A percentile compares a stretch with the other conserved stretches of the same genome.
These are phyloP conservation scores for Acinonyx jubatus DNA, from an alignment of 2,113 vertebrate genomes.

Conservation along the genomic window DNA sequence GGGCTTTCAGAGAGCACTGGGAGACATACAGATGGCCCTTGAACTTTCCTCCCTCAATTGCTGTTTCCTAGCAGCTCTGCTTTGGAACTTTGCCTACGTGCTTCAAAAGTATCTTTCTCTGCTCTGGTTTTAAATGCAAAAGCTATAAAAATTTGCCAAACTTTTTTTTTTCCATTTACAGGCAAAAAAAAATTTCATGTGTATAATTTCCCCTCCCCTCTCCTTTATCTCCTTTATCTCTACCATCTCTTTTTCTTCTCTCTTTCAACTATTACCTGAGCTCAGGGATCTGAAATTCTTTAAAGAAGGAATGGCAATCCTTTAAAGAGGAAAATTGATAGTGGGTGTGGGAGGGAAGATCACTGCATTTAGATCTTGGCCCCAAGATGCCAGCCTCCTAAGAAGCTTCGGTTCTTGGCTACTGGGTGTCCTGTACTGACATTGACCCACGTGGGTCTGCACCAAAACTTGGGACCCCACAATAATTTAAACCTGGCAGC, in stretches of 20 bases:
- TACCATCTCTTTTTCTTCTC: neutral
- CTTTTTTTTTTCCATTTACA: constrained; percentile 16
- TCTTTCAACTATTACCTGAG: neutral
- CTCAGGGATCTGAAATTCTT: neutral
- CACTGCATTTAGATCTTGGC: neutral
- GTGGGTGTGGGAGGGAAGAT: neutral
- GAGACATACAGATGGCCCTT: constrained; percentile 82
- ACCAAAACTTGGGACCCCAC: neutral
- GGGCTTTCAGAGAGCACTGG: constrained; percentile 69
- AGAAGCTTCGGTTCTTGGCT: neutral
- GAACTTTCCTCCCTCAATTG: constrained; percentile 82
- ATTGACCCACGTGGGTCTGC: neutral
- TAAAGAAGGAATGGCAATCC: neutral
- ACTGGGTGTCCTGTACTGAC: neutral
- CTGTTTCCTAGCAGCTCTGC: constrained; percentile 75
- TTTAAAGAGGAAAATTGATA: neutral
- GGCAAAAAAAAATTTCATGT: neutral
- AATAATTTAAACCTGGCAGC: neutral
- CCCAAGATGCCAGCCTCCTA: neutral
- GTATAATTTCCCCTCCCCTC: neutral
- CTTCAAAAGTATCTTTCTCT: constrained; percentile 64
- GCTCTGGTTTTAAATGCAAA: constrained; percentile 45
- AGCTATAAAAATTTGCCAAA: constrained; percentile 1
- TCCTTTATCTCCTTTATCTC: no score
- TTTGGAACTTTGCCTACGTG: constrained; percentile 62